Evolutionary conservation across 2,888 invertebrate species (phyloP).

Genomic region (Nomada hirtipes): DNA sequence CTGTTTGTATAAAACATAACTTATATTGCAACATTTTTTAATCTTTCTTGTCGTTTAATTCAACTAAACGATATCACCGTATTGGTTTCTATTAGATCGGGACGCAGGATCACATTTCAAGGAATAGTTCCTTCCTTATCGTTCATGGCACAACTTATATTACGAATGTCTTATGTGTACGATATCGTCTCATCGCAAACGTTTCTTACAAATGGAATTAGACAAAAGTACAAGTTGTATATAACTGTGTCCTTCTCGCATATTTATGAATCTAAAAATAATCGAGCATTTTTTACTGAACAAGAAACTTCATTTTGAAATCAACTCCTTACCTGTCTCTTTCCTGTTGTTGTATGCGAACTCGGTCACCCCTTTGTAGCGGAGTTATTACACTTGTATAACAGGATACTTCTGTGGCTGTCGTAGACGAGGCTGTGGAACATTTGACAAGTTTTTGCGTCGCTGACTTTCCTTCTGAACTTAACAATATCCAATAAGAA

Average conservation of each 20-base stretch:
- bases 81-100: background rate
- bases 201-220: constrained; percentile 65
- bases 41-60: background rate
- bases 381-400: constrained; percentile 78
- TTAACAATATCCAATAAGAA: constrained; percentile 80
- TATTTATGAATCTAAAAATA: constrained; percentile 76
- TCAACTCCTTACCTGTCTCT: constrained; percentile 72
- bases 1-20: background rate
- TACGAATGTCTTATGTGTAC: background rate
- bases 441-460: constrained; percentile 77
- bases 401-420: constrained; percentile 79
- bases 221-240: constrained; percentile 78
- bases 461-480: constrained; percentile 75
- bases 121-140: background rate
- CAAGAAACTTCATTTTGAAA: background rate
- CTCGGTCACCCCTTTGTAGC: constrained; percentile 76
- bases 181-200: constrained; percentile 17
- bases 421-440: constrained; percentile 75
- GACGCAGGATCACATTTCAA: constrained; percentile 13
- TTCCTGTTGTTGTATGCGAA: constrained; percentile 79
- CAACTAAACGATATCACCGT: background rate
- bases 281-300: background rate
- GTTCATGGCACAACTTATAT: constrained; percentile 40
- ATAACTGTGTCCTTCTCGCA: constrained; percentile 80
- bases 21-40: background rate